phyloP scores from a whole-genome alignment of 2,113 vertebrate genomes.

The Orcinus orca region DNA sequence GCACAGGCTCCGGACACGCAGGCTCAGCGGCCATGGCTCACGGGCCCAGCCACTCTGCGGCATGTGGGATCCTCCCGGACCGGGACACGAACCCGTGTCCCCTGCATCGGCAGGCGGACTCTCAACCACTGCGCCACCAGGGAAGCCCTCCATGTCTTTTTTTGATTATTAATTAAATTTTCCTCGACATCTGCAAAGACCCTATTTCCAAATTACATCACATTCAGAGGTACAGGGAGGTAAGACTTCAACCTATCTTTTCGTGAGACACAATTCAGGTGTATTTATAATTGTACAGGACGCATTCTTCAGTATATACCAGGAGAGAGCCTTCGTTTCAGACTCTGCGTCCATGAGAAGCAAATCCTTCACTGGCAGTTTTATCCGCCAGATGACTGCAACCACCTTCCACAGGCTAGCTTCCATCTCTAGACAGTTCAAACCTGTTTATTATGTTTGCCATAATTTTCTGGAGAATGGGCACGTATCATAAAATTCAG shows the following conservation, averaged over 20 bases:
- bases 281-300: neutral
- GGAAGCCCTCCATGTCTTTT: too few relatives aligned
- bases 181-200: neutral
- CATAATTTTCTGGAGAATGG: neutral
- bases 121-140: too few relatives aligned
- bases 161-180: neutral
- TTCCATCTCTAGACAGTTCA: neutral
- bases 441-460: neutral
- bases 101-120: too few relatives aligned
- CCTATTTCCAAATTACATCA: neutral
- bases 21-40: too few relatives aligned
- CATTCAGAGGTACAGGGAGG: neutral
- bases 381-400: neutral
- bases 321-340: neutral
- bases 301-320: neutral
- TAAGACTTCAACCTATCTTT: neutral
- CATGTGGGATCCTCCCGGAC: too few relatives aligned
- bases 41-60: accelerated
- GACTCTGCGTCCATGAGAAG: neutral
- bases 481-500: neutral
- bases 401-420: neutral
- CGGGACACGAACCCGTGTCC: too few relatives aligned
- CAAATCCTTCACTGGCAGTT: neutral
- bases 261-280: neutral
- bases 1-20: too few relatives aligned